Conservation (phyloP, 2,797 vertebrate species). For the Arnoldichthys spilopterus region DNA sequence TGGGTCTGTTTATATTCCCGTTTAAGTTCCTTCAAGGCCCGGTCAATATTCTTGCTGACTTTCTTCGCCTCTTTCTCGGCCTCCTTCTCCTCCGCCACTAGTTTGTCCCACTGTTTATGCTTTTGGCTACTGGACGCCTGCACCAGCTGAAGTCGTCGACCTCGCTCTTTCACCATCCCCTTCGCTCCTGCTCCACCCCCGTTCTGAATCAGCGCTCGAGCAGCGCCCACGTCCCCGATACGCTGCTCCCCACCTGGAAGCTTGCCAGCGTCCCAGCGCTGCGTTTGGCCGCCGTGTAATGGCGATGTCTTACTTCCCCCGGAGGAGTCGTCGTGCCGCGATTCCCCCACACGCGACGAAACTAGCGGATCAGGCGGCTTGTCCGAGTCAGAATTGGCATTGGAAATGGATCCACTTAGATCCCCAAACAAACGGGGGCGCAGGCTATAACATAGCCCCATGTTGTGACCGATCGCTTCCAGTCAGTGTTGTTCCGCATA, state of each 20-base stretch:
- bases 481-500: slow-evolving; percentile 73
- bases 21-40: slow-evolving; percentile 89
- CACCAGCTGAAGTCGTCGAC: slow-evolving; percentile 78
- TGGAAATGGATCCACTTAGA: slow-evolving; percentile 82
- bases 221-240: slow-evolving; percentile 74
- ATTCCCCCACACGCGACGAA: slow-evolving; percentile 72
- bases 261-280: slow-evolving; percentile 77
- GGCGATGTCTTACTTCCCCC: slow-evolving; percentile 75
- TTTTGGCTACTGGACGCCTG: slow-evolving; percentile 79
- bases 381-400: slow-evolving; percentile 85
- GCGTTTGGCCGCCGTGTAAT: slow-evolving; percentile 73
- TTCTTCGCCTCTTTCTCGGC: slow-evolving; percentile 92
- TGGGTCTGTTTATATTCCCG: slow-evolving; percentile 94
- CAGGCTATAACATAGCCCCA: slow-evolving; percentile 96
- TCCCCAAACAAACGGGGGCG: slow-evolving; percentile 94
- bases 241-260: slow-evolving; percentile 73
- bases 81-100: slow-evolving; percentile 90
- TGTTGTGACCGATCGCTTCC: slow-evolving; percentile 77
- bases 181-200: slow-evolving; percentile 74
- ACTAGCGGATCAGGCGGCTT: slow-evolving; percentile 74
- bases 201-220: slow-evolving; percentile 81
- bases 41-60: slow-evolving; percentile 93
- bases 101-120: slow-evolving; percentile 88
- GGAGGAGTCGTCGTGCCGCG: slow-evolving; percentile 76
- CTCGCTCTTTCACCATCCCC: slow-evolving; percentile 75